Conservation (phyloP, 2,888 invertebrate species). For the Aleiodes leptofemur region DNA sequence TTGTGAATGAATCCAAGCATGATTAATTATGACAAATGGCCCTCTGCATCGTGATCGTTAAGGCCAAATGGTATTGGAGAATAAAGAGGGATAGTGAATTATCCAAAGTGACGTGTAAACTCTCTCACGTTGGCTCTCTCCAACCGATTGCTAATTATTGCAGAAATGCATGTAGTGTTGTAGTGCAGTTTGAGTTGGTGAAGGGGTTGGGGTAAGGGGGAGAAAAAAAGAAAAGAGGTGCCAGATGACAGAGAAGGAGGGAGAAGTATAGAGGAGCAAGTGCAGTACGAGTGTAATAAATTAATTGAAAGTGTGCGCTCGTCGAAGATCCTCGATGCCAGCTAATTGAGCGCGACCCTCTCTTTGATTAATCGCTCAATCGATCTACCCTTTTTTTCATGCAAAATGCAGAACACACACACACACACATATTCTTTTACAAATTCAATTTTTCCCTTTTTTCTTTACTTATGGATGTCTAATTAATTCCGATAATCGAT, state of each 20-base stretch:
- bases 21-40: constrained; percentile 40
- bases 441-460: neutral
- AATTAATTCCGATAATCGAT: too few species aligned
- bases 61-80: neutral
- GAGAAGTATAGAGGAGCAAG: constrained; percentile 39
- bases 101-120: constrained; percentile 35
- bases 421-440: neutral
- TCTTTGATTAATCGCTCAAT: constrained; percentile 67
- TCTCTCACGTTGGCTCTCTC: constrained; percentile 7
- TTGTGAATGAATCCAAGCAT: constrained; percentile 27
- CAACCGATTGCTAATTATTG: constrained; percentile 35
- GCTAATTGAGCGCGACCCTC: constrained; percentile 67
- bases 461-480: neutral
- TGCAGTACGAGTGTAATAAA: constrained; percentile 60
- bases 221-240: constrained; percentile 28
- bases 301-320: constrained; percentile 63
- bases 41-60: constrained; percentile 36
- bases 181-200: constrained; percentile 21
- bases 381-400: constrained; percentile 51
- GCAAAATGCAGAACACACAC: neutral
- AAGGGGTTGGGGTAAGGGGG: constrained; percentile 21
- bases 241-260: constrained; percentile 10
- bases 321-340: constrained; percentile 62
- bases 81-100: constrained; percentile 20
- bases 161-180: constrained; percentile 26